Percentiles rank a stretch among this genome's conserved stretches.
phyloP scores from a whole-genome alignment of 2,797 vertebrate genomes.

The Clarias laeviceps region DNA sequence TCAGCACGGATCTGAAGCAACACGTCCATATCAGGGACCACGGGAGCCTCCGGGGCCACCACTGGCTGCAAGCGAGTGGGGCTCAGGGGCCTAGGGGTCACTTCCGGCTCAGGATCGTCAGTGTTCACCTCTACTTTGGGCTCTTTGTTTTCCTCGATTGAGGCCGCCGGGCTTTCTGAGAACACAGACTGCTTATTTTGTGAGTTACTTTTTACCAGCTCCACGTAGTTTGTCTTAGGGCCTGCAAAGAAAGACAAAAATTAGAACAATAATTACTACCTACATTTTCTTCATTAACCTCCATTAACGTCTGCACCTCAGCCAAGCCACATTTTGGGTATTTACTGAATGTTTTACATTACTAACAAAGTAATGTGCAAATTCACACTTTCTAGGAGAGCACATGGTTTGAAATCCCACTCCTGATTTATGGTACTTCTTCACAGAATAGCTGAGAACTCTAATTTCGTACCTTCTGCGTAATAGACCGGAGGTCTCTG shows the following conservation, averaged over 20 bases:
- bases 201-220: constrained; percentile 66
- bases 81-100: constrained; percentile 81
- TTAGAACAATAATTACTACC: background rate
- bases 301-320: background rate
- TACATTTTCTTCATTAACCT: background rate
- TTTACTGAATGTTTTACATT: background rate
- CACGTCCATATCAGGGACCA: constrained; percentile 71
- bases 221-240: constrained; percentile 67
- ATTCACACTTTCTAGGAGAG: background rate
- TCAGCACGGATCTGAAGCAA: constrained; percentile 82
- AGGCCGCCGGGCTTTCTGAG: constrained; percentile 22
- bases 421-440: background rate
- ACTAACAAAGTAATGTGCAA: background rate
- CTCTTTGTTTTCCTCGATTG: constrained; percentile 16
- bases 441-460: background rate
- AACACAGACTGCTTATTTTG: constrained; percentile 44
- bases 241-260: constrained; percentile 51
- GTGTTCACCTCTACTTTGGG: constrained; percentile 16
- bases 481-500: constrained; percentile 67
- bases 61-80: constrained; percentile 88
- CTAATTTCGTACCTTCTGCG: constrained; percentile 67
- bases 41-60: constrained; percentile 78
- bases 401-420: background rate
- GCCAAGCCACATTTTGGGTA: background rate
- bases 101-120: constrained; percentile 20